Conservation (phyloP, 2,113 vertebrate genomes). For the Anhinga anhinga region DNA sequence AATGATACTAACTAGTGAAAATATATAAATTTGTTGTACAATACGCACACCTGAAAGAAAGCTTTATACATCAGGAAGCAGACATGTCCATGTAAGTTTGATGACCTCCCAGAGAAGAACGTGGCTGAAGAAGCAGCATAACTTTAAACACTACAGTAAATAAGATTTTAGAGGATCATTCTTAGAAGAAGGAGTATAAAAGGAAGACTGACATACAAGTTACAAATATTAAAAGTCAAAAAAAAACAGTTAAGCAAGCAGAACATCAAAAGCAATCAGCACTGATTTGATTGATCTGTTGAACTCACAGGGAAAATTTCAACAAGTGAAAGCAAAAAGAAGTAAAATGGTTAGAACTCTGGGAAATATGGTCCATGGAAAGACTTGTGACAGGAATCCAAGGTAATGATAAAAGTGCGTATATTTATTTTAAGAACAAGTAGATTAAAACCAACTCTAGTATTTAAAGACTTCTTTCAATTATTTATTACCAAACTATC, state of each 20-base stretch:
- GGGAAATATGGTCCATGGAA: background rate
- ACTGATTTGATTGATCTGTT: background rate
- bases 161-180: background rate
- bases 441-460: background rate
- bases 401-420: background rate
- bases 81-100: background rate
- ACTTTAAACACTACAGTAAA: background rate
- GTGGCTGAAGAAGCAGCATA: background rate
- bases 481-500: background rate
- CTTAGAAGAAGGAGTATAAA: background rate
- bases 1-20: background rate
- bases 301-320: background rate
- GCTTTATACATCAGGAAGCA: background rate
- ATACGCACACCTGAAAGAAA: background rate
- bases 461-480: background rate
- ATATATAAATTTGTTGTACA: background rate
- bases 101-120: background rate
- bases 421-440: background rate
- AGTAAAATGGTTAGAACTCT: background rate
- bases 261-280: background rate
- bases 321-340: background rate
- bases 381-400: background rate
- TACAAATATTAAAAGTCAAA: background rate
- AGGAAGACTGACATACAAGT: background rate
- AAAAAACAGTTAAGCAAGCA: background rate